Percentiles rank a stretch among this genome's conserved stretches.
These are phyloP conservation scores for Cirrhinus mrigala DNA, from an alignment of 2,797 vertebrate species.

Conservation along the genomic window DNA sequence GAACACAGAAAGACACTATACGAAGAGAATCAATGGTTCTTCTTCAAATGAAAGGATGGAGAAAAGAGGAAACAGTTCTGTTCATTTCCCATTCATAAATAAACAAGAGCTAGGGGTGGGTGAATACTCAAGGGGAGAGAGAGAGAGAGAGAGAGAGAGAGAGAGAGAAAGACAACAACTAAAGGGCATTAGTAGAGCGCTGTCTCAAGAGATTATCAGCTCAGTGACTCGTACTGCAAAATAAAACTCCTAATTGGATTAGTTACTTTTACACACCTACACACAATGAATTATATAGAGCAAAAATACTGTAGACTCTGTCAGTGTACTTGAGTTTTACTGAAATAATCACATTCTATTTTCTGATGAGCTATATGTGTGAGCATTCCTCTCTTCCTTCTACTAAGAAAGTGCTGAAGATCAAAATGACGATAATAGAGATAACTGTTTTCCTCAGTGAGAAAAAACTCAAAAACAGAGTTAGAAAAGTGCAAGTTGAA, in stretches of 20 bases:
- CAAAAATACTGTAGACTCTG: not conserved
- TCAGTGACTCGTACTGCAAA: slow-evolving; percentile 74
- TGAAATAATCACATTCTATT: not conserved
- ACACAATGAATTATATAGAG: slow-evolving; percentile 32
- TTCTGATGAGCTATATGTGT: not conserved
- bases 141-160: slow-evolving; percentile 62
- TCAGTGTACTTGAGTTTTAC: not conserved
- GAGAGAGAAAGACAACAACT: slow-evolving; percentile 33
- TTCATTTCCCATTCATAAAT: slow-evolving; percentile 65
- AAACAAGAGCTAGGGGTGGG: slow-evolving; percentile 55
- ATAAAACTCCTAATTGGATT: slow-evolving; percentile 82
- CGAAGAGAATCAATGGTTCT: slow-evolving; percentile 46
- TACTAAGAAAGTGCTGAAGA: not conserved
- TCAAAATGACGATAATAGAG: not conserved
- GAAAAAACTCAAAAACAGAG: not conserved
- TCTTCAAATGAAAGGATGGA: slow-evolving; percentile 45
- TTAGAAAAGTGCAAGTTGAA: not conserved
- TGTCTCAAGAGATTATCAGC: slow-evolving; percentile 75
- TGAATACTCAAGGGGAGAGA: not conserved
- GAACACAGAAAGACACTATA: slow-evolving; percentile 56
- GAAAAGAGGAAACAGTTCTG: slow-evolving; percentile 53
- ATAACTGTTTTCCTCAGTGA: not conserved
- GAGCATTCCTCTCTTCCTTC: not conserved
- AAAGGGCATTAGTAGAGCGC: slow-evolving; percentile 70
- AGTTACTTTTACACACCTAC: slow-evolving; percentile 70